Evolutionary conservation across 64 coral and sea anemone species (phyloP).

Genomic region (Porites lutea): DNA sequence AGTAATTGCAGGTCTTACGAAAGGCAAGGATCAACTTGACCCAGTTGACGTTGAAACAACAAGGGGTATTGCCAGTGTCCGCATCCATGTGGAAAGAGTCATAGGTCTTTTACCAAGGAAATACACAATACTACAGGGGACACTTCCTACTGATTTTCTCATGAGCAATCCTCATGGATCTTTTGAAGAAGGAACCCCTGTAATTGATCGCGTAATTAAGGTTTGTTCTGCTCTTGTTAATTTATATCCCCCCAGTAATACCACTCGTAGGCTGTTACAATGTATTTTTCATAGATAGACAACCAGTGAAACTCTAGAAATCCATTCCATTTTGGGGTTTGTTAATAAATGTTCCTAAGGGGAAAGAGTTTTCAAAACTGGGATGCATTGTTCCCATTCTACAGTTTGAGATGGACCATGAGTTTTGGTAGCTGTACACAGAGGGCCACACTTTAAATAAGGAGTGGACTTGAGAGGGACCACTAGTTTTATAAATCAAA

Average conservation of each 20-base stretch:
- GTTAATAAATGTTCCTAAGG: too few species aligned
- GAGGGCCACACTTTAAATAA: too few species aligned
- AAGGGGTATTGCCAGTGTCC: conserved; percentile 30
- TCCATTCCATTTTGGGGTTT: too few species aligned
- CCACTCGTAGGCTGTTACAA: conserved; percentile 45
- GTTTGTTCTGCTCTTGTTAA: conserved; percentile 34
- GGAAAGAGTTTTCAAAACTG: too few species aligned
- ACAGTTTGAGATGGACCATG: too few species aligned
- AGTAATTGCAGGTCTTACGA: conserved; percentile 49
- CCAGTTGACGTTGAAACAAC: background rate
- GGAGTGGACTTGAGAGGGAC: too few species aligned
- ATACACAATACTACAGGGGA: conserved; percentile 28
- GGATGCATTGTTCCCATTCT: too few species aligned
- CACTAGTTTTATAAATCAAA: background rate
- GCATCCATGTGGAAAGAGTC: conserved; percentile 41
- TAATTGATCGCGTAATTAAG: conserved; percentile 53
- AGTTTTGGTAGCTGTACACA: too few species aligned
- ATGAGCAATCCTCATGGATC: conserved; percentile 25
- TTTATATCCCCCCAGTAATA: background rate
- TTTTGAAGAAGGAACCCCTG: conserved; percentile 1
- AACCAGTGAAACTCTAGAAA: too few species aligned
- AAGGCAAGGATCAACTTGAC: conserved; percentile 43
- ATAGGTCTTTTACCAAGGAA: conserved; percentile 5
- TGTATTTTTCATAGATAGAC: background rate
- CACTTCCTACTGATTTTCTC: conserved; percentile 44